Evolutionary conservation across 2,888 invertebrate genomes (phyloP), one percentile per base, ranked within the genome.

Genomic region (Amphimallon solstitiale): DNA sequence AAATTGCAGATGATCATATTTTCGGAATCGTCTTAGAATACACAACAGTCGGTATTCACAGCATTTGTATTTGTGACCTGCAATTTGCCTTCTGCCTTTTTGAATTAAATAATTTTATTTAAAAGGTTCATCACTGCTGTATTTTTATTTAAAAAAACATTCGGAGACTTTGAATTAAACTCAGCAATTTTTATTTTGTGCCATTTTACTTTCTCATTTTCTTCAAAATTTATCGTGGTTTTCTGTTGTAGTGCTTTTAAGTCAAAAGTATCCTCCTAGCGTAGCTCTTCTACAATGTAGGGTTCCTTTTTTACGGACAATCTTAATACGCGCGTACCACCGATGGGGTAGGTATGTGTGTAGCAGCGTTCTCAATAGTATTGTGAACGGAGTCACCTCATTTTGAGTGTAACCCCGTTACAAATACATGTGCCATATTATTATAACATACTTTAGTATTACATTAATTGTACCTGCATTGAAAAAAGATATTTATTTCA

Each of bases 31-130:
- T n/a, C n/a, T n/a, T n/a, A n/a, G n/a, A n/a, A n/a, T n/a, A n/a
- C n/a, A n/a, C n/a, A n/a, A n/a, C n/a, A n/a, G n/a, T n/a, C n/a
- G n/a, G n/a, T n/a, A n/a, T n/a, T n/a, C n/a, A n/a, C n/a, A n/a
- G n/a, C n/a, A n/a, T n/a, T n/a, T n/a, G n/a, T n/a, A n/a, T n/a
- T n/a, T n/a, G n/a, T n/a, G n/a, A 40, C n/a, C n/a, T n/a, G n/a
- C n/a, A n/a, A n/a, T 43, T 43, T 43, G n/a, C 14, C 14, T 43
- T 43, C 43, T 43, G 14, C 43, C n/a, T 12, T 43, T 43, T 43
- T 43, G n/a, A 12, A 43, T n/a, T 43, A 43, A 43, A 43, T 43
- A 7, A 43, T 14, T 43, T 14, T 43, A 14, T 12, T 43, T 43
- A 15, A 43, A 43, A 14, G n/a, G 43, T 43, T 43, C 43, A 43